Base-by-base conservation (phyloP, 2,888 invertebrate genomes). In the Sylvicola cinctus region DNA sequence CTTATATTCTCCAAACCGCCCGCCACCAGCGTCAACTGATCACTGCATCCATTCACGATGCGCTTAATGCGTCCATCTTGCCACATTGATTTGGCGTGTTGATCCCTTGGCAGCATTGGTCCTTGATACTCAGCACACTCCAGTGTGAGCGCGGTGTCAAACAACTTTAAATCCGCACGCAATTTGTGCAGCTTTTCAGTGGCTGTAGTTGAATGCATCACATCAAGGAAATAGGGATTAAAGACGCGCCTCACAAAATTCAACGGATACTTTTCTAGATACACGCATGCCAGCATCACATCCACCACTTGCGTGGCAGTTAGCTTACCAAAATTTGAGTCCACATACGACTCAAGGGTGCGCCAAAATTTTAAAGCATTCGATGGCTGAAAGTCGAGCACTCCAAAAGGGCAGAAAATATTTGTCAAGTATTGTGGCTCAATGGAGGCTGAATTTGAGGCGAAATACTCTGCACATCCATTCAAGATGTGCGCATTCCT, bases 121-220 rank as follows among this genome's bases (percentile, higher is more conserved):
- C 71, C 69, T 13, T 46, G 45, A 46, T 72, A 72, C 16, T 59
- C 52, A n/a, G 54, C 45, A 46, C 66, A 68, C 46, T 76, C 75
- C 30, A 77, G 48, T 10, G 67, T 63, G 54, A 77, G 60, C 4
- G 70, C 65, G 20, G 67, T 65, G 43, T 76, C 75, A 36, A 76
- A 60, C 26, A 74, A 49, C 47, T 67, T 62, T 28, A 76, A 52
- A 45, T 68, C 68, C 36, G 47, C 47, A 36, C 65, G 61, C 35
- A 63, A 66, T 38, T 49, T 48, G 38, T 63, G 59, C 36, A 63
- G 44, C 6, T 51, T 46, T 14, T 53, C 55, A 10, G 56, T 49
- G 43, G 62, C 55, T 39, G 49, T 47, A 8, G 45, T 46, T 1
- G 47, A 42, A 37, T 61, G 62, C 25, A 74, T 49, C 45, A 65